A percentile compares a stretch with the other conserved stretches of the same genome.
These are phyloP conservation scores for Teinopalpus imperialis DNA, from an alignment of 2,888 invertebrate genomes.

Conservation along the genomic window DNA sequence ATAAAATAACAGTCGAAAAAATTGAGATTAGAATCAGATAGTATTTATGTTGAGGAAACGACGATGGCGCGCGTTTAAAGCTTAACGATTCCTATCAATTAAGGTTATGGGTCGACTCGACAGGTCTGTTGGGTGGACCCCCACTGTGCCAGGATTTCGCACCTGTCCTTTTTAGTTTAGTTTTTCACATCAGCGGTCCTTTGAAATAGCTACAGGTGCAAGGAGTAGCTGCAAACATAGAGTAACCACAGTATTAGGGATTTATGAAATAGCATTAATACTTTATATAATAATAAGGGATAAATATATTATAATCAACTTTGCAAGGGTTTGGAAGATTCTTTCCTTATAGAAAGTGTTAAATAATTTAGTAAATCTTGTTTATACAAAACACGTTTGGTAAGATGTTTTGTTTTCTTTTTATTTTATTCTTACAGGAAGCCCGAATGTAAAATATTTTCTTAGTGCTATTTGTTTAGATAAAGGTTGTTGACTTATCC, in stretches of 20 bases:
- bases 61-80: conserved; percentile 72
- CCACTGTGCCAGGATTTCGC: conserved; percentile 71
- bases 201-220: conserved; percentile 29
- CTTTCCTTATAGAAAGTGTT: no score
- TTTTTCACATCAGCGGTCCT: conserved; percentile 36
- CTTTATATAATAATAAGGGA: no score
- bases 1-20: conserved; percentile 68
- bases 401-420: no score
- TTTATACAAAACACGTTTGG: no score
- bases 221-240: conserved; percentile 26
- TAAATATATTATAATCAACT: no score
- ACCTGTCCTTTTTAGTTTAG: conserved; percentile 43
- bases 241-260: conserved; percentile 13
- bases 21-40: conserved; percentile 70
- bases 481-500: no score
- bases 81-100: conserved; percentile 82
- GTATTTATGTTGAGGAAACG: conserved; percentile 77
- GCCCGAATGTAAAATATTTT: no score
- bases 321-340: no score
- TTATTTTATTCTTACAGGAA: no score
- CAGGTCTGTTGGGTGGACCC: conserved; percentile 60
- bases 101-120: conserved; percentile 76
- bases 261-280: no score
- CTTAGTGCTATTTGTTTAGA: no score
- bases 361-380: no score